Conservation (phyloP, 2,888 invertebrate genomes). For the Cyaniris semiargus region DNA sequence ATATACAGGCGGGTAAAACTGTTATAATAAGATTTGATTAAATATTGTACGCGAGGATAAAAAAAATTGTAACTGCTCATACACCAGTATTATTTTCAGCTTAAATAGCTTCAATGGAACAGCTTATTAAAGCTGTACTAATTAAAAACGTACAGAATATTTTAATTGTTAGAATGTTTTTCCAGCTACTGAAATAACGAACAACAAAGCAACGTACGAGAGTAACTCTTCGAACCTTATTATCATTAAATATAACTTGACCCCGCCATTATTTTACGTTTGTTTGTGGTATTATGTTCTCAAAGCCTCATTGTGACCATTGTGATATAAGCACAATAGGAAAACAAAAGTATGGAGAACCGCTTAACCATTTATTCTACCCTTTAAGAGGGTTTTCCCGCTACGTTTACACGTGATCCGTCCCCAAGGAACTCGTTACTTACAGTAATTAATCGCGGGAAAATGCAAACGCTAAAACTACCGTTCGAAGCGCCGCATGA, state of each 20-base stretch:
- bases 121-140: too few species aligned
- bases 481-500: neutral
- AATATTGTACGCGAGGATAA: neutral
- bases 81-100: neutral
- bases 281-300: slow-evolving; percentile 19
- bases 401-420: neutral
- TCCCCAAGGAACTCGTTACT: slow-evolving; percentile 16
- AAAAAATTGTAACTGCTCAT: neutral
- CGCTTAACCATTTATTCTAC: slow-evolving; percentile 9
- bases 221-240: slow-evolving; percentile 5
- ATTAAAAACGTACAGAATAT: neutral
- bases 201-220: neutral
- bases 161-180: neutral
- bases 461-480: slow-evolving; percentile 5
- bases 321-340: slow-evolving; percentile 24
- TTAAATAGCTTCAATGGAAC: neutral
- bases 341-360: slow-evolving; percentile 28
- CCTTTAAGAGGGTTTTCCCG: slow-evolving; percentile 9
- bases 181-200: neutral
- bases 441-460: slow-evolving; percentile 14
- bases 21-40: too few species aligned
- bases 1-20: too few species aligned
- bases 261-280: neutral
- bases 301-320: slow-evolving; percentile 20
- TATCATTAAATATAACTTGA: slow-evolving; percentile 11